phyloP scores from a whole-genome alignment of 2,888 invertebrate species.

The Aphidoletes aphidimyza region DNA sequence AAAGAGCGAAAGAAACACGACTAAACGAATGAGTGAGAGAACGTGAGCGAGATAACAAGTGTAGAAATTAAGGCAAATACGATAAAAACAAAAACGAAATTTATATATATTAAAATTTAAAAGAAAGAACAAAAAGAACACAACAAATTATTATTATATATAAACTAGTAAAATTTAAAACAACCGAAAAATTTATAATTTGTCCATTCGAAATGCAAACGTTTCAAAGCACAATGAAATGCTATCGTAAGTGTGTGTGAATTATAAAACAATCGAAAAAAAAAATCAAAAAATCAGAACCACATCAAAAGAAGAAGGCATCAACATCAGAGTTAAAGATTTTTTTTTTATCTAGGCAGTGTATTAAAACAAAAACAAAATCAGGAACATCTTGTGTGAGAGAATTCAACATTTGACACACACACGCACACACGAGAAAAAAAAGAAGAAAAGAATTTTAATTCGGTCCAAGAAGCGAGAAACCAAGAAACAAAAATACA shows the following conservation, averaged over 20 bases:
- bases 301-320: conserved; percentile 10
- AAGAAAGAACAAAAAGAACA: not conserved
- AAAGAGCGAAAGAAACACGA: too few species aligned
- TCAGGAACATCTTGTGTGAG: too few species aligned
- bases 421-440: too few species aligned
- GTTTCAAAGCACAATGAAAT: not conserved
- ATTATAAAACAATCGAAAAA: not conserved
- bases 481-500: not conserved
- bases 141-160: not conserved
- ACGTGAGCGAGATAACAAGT: not conserved
- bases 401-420: too few species aligned
- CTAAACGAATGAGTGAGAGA: conserved; percentile 40
- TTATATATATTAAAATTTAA: not conserved
- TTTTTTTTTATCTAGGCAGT: not conserved
- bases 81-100: not conserved
- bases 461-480: too few species aligned
- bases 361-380: not conserved
- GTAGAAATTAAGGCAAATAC: conserved; percentile 14
- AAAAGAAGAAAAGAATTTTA: not conserved
- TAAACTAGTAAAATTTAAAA: not conserved
- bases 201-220: not conserved
- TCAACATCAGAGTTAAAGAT: not conserved
- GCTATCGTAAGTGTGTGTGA: not conserved
- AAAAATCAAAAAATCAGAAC: not conserved
- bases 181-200: too few species aligned